phyloP scores from a whole-genome alignment of 2,888 invertebrate species.

The Morpho deidamia region DNA sequence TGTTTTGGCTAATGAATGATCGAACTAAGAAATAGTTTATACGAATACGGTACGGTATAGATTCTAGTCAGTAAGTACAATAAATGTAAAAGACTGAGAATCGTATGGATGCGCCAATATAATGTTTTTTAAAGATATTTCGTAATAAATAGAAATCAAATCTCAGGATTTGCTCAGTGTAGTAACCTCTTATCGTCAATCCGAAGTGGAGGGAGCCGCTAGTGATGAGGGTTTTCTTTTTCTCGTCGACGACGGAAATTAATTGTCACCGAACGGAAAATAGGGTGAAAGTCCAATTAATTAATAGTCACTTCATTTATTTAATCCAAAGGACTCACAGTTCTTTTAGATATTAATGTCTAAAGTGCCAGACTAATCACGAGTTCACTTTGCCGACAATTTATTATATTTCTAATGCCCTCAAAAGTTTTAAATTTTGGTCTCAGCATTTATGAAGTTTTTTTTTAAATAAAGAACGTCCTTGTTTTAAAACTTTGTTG shows the following conservation, averaged over 20 bases:
- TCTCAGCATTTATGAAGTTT: slow-evolving; percentile 2
- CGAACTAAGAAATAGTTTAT: too few relatives aligned
- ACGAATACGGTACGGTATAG: too few relatives aligned
- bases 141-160: too few relatives aligned
- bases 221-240: slow-evolving; percentile 75
- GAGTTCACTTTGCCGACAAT: slow-evolving; percentile 40
- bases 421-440: slow-evolving; percentile 3
- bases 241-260: slow-evolving; percentile 70
- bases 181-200: slow-evolving; percentile 56
- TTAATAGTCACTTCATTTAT: slow-evolving; percentile 78
- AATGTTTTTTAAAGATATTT: too few relatives aligned
- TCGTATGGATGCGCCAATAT: too few relatives aligned
- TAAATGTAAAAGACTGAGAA: too few relatives aligned
- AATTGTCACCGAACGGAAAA: slow-evolving; percentile 78
- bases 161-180: slow-evolving; percentile 25
- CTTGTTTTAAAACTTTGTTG: slow-evolving; percentile 2
- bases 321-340: slow-evolving; percentile 63
- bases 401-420: slow-evolving; percentile 26
- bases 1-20: too few relatives aligned
- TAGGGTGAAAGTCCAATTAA: slow-evolving; percentile 78
- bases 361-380: slow-evolving; percentile 58
- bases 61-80: too few relatives aligned
- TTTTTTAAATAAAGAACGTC: slow-evolving; percentile 1
- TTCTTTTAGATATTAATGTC: slow-evolving; percentile 70
- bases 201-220: slow-evolving; percentile 54